These are phyloP conservation scores for Megaceryle maxima DNA, from an alignment of 2,113 vertebrate genomes.

Conservation along the genomic window DNA sequence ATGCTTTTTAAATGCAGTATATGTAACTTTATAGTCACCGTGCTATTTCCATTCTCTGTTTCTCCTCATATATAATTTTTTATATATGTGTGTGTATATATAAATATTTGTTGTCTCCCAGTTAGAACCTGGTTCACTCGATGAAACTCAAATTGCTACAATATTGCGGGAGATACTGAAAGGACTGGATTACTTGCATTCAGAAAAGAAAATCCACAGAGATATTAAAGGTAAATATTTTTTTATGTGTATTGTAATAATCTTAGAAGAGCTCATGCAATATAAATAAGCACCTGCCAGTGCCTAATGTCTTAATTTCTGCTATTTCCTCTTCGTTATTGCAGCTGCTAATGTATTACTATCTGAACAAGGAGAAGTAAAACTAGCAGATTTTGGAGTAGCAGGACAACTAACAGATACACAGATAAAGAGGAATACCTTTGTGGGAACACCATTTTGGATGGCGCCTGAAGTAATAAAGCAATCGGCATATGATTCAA, in stretches of 20 bases:
- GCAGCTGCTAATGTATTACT: conserved; percentile 95
- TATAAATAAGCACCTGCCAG: neutral
- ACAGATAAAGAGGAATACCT: conserved; percentile 97
- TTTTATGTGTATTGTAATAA: neutral
- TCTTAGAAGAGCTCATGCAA: neutral
- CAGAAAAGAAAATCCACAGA: conserved; percentile 98
- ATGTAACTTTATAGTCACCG: neutral
- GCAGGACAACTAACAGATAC: conserved; percentile 96
- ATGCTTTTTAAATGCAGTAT: neutral
- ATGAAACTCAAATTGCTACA: conserved; percentile 96
- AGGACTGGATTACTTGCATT: conserved; percentile 97
- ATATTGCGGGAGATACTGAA: conserved; percentile 96
- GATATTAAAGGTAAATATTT: conserved; percentile 92
- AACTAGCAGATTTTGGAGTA: conserved; percentile 97
- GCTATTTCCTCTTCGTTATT: neutral
- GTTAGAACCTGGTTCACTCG: conserved; percentile 93
- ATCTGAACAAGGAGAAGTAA: conserved; percentile 95
- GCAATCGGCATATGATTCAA: conserved; percentile 95
- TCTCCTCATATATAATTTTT: neutral
- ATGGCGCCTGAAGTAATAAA: conserved; percentile 99
- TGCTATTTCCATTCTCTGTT: neutral
- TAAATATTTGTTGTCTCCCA: conserved; percentile 52
- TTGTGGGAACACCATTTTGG: conserved; percentile 98
- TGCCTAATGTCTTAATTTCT: neutral
- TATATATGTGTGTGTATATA: neutral